Evolutionary conservation across 1,140 invertebrate species (phyloP), one percentile per base, ranked within the genome.

Genomic region (Sesamia nonagrioides): DNA sequence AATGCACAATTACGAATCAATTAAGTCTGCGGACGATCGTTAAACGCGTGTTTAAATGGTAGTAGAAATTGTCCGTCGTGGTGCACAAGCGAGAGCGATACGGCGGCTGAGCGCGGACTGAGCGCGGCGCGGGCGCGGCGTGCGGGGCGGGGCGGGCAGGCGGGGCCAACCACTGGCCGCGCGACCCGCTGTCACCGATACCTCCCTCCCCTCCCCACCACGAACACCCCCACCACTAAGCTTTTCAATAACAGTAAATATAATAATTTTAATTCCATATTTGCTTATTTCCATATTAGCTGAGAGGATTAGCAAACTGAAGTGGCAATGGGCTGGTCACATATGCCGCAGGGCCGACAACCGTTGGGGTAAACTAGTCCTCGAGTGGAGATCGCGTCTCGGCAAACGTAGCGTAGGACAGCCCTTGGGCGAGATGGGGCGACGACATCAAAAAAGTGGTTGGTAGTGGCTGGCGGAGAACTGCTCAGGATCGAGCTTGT

Each of bases 81-180:
- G 78, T 84, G 79, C 84, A 83, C 91, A 84, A 90, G 85, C 87
- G 89, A 91, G 78, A 89, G 71, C 91, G 89, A 90, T 89, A 89
- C 89, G 87, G 89, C 87, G 90, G 91, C 86, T 88, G 88, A 91
- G 89, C 94, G 93, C 95, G 91, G 89, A 94, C 84, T 88, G 88
- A 88, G 84, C 85, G 86, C 71, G 84, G 78, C 71, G 81, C 83
- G 84, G 80, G 87, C 84, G 69, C 78, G 86, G 83, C 69, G 81
- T 72, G 84, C 82, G 84, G 82, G 85, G 78, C 83, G 84, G 71
- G 79, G 78, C 54, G 72, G 69, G 80, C 68, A 83, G 80, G 78
- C 76, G 88, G 85, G 80, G 86, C 88, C 88, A 82, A 77, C 86
- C 83, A 93, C 86, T 89, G 79, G 87, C 79, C 86, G 86, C 86